Conservation (phyloP, 2,797 vertebrate genomes). For the Notoglanidium macrostoma region DNA sequence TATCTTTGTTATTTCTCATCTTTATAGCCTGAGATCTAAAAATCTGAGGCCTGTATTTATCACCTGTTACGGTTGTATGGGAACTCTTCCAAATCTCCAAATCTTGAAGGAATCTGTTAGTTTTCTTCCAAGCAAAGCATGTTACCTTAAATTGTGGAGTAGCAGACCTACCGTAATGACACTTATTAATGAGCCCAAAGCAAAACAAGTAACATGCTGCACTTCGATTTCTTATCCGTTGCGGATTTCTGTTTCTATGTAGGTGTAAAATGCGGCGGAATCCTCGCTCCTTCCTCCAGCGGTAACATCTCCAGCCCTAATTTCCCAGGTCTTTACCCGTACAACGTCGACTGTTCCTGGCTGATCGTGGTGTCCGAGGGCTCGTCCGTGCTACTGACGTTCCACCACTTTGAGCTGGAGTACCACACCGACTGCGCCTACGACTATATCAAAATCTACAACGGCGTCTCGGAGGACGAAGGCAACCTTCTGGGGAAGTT, state of each 20-base stretch:
- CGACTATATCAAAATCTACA: slow-evolving; percentile 96
- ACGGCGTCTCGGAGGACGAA: slow-evolving; percentile 82
- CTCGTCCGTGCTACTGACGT: slow-evolving; percentile 90
- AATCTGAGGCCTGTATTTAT: neutral
- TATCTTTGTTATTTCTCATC: neutral
- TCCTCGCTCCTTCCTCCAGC: slow-evolving; percentile 83
- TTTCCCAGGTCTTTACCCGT: slow-evolving; percentile 91
- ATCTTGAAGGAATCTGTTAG: neutral
- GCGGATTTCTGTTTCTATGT: slow-evolving; percentile 17
- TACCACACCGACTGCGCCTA: slow-evolving; percentile 86
- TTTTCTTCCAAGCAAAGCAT: neutral
- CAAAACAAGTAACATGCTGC: neutral
- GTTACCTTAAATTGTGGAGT: slow-evolving; percentile 6
- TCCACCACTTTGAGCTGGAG: slow-evolving; percentile 91
- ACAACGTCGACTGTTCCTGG: slow-evolving; percentile 90
- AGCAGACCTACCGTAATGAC: neutral
- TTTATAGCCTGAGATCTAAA: neutral
- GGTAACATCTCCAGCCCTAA: slow-evolving; percentile 96
- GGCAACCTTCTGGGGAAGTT: slow-evolving; percentile 94
- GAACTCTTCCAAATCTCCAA: neutral
- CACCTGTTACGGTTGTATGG: neutral
- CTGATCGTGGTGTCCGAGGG: slow-evolving; percentile 94
- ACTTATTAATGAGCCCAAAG: neutral
- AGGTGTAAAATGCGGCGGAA: slow-evolving; percentile 97
- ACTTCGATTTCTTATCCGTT: neutral